These are phyloP conservation scores for Exaiptasia diaphana DNA, from an alignment of 64 coral and sea anemone genomes.

Conservation along the genomic window DNA sequence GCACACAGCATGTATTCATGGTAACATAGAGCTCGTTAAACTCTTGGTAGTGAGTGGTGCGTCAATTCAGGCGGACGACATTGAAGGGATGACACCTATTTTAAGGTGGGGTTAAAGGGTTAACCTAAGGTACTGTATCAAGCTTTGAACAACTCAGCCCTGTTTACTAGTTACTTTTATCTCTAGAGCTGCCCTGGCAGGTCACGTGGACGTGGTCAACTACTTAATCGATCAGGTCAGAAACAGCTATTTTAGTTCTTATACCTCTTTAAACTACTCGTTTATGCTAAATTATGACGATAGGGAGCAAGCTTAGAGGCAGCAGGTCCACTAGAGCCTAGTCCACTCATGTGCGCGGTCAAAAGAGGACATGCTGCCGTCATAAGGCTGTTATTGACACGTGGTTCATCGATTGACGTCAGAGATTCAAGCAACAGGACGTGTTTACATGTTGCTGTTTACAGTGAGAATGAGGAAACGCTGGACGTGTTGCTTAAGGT, in stretches of 20 bases:
- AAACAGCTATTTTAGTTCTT: neutral
- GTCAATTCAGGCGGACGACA: constrained; percentile 24
- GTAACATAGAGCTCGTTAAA: constrained; percentile 18
- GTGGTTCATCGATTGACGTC: constrained; percentile 19
- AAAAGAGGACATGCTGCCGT: constrained; percentile 38
- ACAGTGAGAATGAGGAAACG: constrained; percentile 33
- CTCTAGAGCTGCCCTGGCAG: constrained; percentile 29
- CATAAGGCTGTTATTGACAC: neutral
- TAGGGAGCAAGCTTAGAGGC: constrained; percentile 2
- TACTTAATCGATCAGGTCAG: constrained; percentile 39
- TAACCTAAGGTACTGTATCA: neutral
- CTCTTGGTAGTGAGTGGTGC: constrained; percentile 14
- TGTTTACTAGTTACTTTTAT: neutral
- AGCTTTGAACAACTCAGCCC: neutral
- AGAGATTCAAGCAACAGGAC: constrained; percentile 27
- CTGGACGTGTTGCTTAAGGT: constrained; percentile 36
- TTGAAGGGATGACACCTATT: constrained; percentile 60
- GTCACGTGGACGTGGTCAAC: constrained; percentile 49
- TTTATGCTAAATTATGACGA: neutral
- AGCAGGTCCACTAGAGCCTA: neutral
- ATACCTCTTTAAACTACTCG: neutral
- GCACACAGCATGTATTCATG: constrained; percentile 44
- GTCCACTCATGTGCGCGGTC: constrained; percentile 57
- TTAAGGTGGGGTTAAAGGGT: constrained; percentile 14
- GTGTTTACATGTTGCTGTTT: constrained; percentile 42